Conservation (phyloP, 2,888 invertebrate genomes). For the Tetheella fluctuosa region DNA sequence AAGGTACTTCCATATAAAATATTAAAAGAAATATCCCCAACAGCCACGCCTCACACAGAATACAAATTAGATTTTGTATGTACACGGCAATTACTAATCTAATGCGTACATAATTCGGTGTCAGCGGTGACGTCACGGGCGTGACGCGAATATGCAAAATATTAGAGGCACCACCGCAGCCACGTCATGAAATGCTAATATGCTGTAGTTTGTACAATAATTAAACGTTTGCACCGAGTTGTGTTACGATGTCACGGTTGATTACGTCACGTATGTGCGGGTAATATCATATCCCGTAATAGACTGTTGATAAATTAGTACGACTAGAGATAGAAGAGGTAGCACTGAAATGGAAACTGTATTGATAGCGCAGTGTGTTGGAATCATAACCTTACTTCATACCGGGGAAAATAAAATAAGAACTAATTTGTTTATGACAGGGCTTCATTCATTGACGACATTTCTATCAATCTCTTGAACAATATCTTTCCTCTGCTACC, state of each 20-base stretch:
- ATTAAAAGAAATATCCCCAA: constrained; percentile 36
- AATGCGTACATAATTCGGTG: constrained; percentile 54
- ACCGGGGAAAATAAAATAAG: neutral
- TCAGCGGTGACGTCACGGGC: constrained; percentile 30
- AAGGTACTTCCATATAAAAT: constrained; percentile 18
- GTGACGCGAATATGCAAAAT: constrained; percentile 25
- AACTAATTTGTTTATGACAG: neutral
- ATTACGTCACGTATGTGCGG: neutral
- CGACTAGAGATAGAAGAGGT: no score
- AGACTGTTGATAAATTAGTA: neutral
- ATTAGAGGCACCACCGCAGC: neutral
- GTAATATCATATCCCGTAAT: neutral
- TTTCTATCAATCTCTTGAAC: constrained; percentile 1
- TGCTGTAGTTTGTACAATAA: constrained; percentile 40
- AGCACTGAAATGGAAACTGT: no score
- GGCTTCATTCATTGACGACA: neutral
- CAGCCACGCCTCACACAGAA: constrained; percentile 30
- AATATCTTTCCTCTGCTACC: neutral
- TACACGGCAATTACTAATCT: constrained; percentile 60
- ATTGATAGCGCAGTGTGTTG: no score
- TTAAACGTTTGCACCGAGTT: constrained; percentile 24
- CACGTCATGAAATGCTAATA: constrained; percentile 37
- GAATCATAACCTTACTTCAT: no score
- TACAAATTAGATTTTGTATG: constrained; percentile 58
- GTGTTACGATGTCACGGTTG: constrained; percentile 6